Conservation (phyloP, 2,797 vertebrate species). For the Muraenolepis orangiensis region DNA sequence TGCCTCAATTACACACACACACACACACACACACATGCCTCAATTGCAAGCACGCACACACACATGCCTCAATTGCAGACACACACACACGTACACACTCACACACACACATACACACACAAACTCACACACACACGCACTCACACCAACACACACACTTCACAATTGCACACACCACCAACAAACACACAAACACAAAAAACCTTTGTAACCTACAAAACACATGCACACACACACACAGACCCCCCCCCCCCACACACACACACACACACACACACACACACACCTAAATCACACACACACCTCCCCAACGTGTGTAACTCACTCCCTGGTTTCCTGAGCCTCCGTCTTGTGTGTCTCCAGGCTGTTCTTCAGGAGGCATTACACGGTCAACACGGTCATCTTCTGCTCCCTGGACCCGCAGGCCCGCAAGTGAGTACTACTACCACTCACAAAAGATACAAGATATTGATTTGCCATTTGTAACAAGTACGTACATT, state of each 20-base stretch:
- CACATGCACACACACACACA: neutral
- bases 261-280: neutral
- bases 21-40: slow-evolving; percentile 1
- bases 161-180: neutral
- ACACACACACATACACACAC: too few relatives aligned
- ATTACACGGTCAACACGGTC: slow-evolving; percentile 89
- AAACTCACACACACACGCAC: too few relatives aligned
- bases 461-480: too few relatives aligned
- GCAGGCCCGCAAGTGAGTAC: slow-evolving; percentile 89
- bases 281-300: slow-evolving; percentile 4
- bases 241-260: too few relatives aligned
- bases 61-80: neutral
- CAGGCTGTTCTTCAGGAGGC: slow-evolving; percentile 94
- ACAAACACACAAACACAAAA: too few relatives aligned
- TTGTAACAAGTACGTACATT: too few relatives aligned
- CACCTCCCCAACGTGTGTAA: too few relatives aligned
- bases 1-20: slow-evolving; percentile 76
- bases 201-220: too few relatives aligned
- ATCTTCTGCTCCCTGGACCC: slow-evolving; percentile 96
- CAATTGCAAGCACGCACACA: too few relatives aligned
- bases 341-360: slow-evolving; percentile 24
- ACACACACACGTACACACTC: too few relatives aligned
- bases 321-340: neutral
- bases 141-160: slow-evolving; percentile 7
- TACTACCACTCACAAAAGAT: too few relatives aligned